Evolutionary conservation across 2,888 invertebrate genomes (phyloP).

Genomic region (Anoplius nigerrimus): DNA sequence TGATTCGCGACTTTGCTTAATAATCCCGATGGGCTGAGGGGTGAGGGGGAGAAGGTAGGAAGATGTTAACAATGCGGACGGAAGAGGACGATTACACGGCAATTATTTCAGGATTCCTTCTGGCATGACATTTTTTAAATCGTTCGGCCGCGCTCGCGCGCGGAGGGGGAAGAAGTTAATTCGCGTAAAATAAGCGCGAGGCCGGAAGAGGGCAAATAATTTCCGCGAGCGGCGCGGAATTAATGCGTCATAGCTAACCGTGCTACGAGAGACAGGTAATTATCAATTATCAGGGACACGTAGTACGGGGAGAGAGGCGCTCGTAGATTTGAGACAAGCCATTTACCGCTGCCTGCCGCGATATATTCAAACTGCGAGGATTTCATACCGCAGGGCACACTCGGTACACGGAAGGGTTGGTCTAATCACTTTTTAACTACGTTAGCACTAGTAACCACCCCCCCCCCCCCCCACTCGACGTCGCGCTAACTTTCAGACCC

Average conservation of each 20-base stretch:
- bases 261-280: background rate
- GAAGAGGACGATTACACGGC: too few relatives aligned
- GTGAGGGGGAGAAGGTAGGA: too few relatives aligned
- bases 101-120: background rate
- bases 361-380: conserved; percentile 39
- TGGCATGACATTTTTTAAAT: background rate
- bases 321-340: conserved; percentile 35
- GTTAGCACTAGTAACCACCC: conserved; percentile 53
- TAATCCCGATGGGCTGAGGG: too few relatives aligned
- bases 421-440: conserved; percentile 62
- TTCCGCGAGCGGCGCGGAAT: too few relatives aligned
- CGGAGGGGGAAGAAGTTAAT: background rate
- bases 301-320: background rate
- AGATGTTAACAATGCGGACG: too few relatives aligned
- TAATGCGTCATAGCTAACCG: too few relatives aligned
- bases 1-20: too few relatives aligned
- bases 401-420: conserved; percentile 54
- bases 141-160: background rate
- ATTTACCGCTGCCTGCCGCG: conserved; percentile 37
- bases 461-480: too few relatives aligned
- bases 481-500: conserved; percentile 33
- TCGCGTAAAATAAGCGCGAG: background rate
- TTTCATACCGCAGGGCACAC: conserved; percentile 48
- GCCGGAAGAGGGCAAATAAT: too few relatives aligned
- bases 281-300: conserved; percentile 3